Percentiles rank a stretch among this genome's conserved stretches.
Evolutionary conservation across 2,888 invertebrate species (phyloP).

Genomic region (Hydrotaea diabolus): DNA sequence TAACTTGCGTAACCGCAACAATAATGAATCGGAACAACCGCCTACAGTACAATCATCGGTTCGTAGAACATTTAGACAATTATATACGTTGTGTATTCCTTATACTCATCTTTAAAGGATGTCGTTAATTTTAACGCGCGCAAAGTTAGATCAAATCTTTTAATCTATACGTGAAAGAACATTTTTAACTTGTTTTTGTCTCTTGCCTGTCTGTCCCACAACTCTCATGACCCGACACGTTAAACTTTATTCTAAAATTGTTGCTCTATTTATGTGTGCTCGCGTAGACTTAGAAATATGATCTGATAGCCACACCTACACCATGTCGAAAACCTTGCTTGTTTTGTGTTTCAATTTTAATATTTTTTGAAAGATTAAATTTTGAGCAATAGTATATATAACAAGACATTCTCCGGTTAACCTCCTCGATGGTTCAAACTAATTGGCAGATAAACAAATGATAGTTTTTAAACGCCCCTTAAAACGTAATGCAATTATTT

Average conservation of each 20-base stretch:
- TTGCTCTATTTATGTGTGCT: background rate
- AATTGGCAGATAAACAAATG: too few species aligned
- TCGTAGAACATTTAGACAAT: background rate
- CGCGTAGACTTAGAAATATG: too few species aligned
- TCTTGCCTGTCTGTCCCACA: background rate
- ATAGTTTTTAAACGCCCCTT: too few species aligned
- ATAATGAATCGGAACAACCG: constrained; percentile 46
- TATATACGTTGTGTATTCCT: background rate
- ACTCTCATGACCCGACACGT: background rate
- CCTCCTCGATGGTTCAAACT: too few species aligned
- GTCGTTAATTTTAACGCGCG: too few species aligned
- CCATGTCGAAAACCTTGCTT: too few species aligned
- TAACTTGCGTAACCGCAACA: constrained; percentile 68
- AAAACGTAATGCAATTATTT: too few species aligned
- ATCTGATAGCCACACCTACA: too few species aligned
- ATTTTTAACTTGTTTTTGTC: background rate
- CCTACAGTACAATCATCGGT: constrained; percentile 30
- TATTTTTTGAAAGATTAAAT: too few species aligned
- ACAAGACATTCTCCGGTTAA: too few species aligned
- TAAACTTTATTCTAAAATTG: background rate
- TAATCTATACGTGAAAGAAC: background rate
- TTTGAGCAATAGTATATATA: too few species aligned
- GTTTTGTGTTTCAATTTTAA: too few species aligned
- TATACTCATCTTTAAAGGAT: background rate
- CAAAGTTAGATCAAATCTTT: background rate